Evolutionary conservation across 2,797 vertebrate species (phyloP), one percentile per base, ranked within the genome.

Genomic region (Threskiornis aethiopicus): DNA sequence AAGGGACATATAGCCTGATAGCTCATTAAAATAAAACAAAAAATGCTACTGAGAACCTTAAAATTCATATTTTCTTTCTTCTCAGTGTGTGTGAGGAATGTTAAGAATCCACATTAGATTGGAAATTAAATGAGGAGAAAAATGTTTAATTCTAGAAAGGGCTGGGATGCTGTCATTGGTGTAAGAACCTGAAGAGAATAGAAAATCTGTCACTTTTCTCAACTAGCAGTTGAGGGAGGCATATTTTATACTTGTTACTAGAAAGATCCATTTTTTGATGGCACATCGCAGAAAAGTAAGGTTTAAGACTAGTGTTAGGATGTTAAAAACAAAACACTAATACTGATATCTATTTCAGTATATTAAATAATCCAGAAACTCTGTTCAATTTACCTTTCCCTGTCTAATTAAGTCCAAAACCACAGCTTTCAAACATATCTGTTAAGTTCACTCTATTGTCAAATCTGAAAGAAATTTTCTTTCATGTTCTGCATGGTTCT

Each of bases 11-110:
- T 5, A 92, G 9, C 9, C 7, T 72, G 58, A 70, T 39, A 77
- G 29, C 35, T 87, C 70, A 93, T 90, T 87, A 87, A 96, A 95
- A 91, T 72, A 46, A 84, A 77, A 84, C 10, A 69, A 96, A 79
- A 94, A 84, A 69, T 55, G 6, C 6, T 41, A 46, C 28, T 28
- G 24, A 90, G n/a, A 87, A 82, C 41, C 47, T 62, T 84, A 59
- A 67, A 57, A 89, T 71, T 85, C 1, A 3, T 77, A 39, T 81
- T 93, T 88, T 67, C 18, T 93, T 90, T 78, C 26, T 89, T 88
- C 44, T 81, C 15, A 33, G 5, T 51, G 18, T 67, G 25, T 57
- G 6, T 55, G n/a, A 88, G 58, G 25, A 70, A 58, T 70, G 3
- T 66, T 82, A 85, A 73, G n/a, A 65, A 79, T 35, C 16, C 10